phyloP scores from a whole-genome alignment of 2,888 invertebrate genomes.

The Dicyrtoma fusca region DNA sequence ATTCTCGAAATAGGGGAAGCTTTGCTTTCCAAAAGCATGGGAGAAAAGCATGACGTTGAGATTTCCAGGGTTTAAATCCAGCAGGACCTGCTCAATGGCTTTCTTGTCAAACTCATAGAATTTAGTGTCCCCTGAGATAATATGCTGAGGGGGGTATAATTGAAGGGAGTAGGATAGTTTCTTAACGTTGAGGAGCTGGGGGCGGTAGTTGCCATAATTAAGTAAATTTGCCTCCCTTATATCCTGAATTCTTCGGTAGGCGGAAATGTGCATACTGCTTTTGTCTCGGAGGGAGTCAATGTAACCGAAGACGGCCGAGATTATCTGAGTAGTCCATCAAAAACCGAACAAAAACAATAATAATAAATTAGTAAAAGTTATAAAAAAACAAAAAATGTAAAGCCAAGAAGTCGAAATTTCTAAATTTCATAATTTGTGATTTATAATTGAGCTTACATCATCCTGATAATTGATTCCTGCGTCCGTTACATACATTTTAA shows the following conservation, averaged over 20 bases:
- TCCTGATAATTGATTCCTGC: constrained; percentile 10
- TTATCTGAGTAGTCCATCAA: no score
- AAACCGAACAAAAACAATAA: no score
- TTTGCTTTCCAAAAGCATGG: constrained; percentile 5
- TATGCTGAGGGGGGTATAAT: constrained; percentile 22
- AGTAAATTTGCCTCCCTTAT: constrained; percentile 14
- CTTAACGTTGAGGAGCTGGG: constrained; percentile 20
- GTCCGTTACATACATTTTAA: constrained; percentile 24
- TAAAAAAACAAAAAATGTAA: no score
- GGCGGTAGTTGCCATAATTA: constrained; percentile 22
- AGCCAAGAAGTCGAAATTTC: background rate
- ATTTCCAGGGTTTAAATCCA: background rate
- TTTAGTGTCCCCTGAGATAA: constrained; percentile 21
- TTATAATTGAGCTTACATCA: constrained; percentile 7
- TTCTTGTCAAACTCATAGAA: constrained; percentile 24
- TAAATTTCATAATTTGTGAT: background rate
- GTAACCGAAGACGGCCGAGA: constrained; percentile 29
- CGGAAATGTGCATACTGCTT: background rate
- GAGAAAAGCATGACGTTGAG: constrained; percentile 32
- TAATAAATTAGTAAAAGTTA: no score
- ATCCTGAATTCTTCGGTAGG: constrained; percentile 13
- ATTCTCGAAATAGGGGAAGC: background rate
- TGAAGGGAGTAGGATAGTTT: constrained; percentile 20
- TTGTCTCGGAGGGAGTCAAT: constrained; percentile 3
- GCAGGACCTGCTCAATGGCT: constrained; percentile 4